Base-by-base conservation (phyloP, 2,113 vertebrate species). In the Nesoenas mayeri region DNA sequence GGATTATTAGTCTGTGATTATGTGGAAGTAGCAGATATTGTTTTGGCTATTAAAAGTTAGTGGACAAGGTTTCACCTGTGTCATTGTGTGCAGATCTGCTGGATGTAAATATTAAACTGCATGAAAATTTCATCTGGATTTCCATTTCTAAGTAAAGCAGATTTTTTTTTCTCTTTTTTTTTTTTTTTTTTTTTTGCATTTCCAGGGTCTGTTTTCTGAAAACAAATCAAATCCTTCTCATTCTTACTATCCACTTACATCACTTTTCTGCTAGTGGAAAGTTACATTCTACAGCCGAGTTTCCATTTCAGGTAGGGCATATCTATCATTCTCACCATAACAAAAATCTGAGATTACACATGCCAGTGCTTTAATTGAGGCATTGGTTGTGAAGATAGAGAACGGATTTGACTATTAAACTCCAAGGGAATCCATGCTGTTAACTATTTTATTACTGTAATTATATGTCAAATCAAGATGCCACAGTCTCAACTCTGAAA, bases 1-100 rank as follows among this genome's bases (percentile, higher is more conserved):
- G 67, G 78, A 79, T 89, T 84, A 93, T 73, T 79, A 82, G 81
- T 22, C 79, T 19, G 66, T 77, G 91, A 93, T 82, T 85, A 31
- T 0, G 5, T 57, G 78, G 62, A 95, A 71, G 36, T 12, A 32
- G 3, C 62, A 85, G 84, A 47, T 67, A 66, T 22, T 64, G 73
- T 50, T 60, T 31, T 16, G 38, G 66, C 78, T 61, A 32, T 71
- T 40, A n/a, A 81, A 86, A 84, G 29, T 58, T 81, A 40, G 34
- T 47, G 61, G 32, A 44, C 15, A 26, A 85, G 50, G 26, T 65
- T 69, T 85, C 57, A 31, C 36, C 56, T 1, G 0, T 22, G 53
- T 10, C 26, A 15, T 22, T 10, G 8, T 38, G 56, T 36, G 53
- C 51, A 58, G 67, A 29, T 40, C 26, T 78, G 78, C 57, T 83